Conservation (phyloP, 2,797 vertebrate genomes). For the Cuniculus paca region DNA sequence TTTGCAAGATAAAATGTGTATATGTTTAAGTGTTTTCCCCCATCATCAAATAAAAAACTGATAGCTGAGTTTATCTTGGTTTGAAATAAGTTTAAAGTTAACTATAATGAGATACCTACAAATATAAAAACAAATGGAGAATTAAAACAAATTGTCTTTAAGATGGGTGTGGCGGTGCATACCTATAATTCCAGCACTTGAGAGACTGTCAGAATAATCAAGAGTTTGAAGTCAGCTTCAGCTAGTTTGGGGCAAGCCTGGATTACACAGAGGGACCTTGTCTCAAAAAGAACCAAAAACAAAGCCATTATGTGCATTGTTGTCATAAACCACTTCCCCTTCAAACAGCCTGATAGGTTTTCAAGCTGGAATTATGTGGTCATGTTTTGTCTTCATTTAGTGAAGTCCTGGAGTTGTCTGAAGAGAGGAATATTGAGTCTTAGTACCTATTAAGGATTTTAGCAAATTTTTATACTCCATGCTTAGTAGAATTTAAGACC, state of each 20-base stretch:
- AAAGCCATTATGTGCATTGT: neutral
- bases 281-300: neutral
- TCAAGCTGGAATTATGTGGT: neutral
- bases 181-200: neutral
- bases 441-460: neutral
- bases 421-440: neutral
- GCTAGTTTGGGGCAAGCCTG: neutral
- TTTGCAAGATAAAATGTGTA: conserved; percentile 28
- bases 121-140: conserved; percentile 38
- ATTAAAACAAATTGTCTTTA: conserved; percentile 28
- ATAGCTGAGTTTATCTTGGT: neutral
- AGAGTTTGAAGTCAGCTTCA: neutral
- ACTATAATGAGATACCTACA: neutral
- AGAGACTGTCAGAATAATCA: neutral
- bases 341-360: neutral
- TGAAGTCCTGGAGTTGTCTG: neutral
- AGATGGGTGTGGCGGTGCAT: neutral
- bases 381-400: neutral
- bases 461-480: neutral
- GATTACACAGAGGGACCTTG: neutral
- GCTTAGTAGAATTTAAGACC: neutral
- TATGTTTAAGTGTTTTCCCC: neutral
- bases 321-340: conserved; percentile 12
- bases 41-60: neutral
- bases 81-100: conserved; percentile 26